phyloP scores from a whole-genome alignment of 2,113 vertebrate genomes.

The Craseonycteris thonglongyai region DNA sequence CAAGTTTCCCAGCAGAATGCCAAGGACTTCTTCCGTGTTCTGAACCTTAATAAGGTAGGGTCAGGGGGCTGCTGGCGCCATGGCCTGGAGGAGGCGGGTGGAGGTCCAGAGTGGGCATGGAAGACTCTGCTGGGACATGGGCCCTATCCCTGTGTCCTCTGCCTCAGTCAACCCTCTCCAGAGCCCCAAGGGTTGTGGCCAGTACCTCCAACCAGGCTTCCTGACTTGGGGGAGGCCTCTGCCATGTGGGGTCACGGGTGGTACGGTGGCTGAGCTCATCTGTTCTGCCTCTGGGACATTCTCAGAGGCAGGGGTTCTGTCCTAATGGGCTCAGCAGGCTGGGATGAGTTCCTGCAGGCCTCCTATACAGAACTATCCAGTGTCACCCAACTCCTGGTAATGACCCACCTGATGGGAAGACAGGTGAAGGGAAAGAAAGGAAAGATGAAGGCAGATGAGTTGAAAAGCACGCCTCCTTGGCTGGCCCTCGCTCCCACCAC shows the following conservation, averaged over 20 bases:
- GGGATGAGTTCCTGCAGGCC: neutral
- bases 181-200: neutral
- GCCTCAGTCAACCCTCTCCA: neutral
- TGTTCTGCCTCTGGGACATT: neutral
- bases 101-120: neutral
- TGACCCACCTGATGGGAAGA: neutral
- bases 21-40: slow-evolving; percentile 84
- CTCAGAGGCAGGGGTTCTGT: neutral
- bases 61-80: fast-evolving
- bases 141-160: neutral
- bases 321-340: neutral
- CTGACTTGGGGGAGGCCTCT: neutral
- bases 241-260: neutral
- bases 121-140: neutral
- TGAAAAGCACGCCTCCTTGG: neutral
- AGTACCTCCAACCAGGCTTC: neutral
- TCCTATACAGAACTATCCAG: fast-evolving
- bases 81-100: no score
- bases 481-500: neutral
- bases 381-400: neutral
- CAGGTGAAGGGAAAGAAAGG: neutral
- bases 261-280: neutral
- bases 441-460: neutral
- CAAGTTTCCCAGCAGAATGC: slow-evolving; percentile 91
- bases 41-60: slow-evolving; percentile 92